Evolutionary conservation across 2,888 invertebrate species (phyloP), one percentile per base, ranked within the genome.

Genomic region (Gymnoscelis rufifasciata): DNA sequence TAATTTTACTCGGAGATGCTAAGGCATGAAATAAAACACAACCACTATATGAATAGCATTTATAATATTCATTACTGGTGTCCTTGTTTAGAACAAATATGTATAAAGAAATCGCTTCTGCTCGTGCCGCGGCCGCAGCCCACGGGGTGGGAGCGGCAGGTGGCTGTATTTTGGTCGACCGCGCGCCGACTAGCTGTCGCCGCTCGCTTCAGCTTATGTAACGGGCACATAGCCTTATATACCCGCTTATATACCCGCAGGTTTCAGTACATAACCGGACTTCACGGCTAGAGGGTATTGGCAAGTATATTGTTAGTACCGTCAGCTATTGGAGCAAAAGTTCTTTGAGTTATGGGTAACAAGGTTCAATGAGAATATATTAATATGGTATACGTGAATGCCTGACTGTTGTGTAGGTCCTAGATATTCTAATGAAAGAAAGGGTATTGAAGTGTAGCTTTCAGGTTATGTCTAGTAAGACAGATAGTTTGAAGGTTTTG

Each of bases 141-240:
- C 37, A 59, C 62, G 64, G 73, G 74, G 74, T 67, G 72, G 71
- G 74, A 72, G 78, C 82, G 84, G 79, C 87, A 87, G 87, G 87
- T 87, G 87, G 78, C 77, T 74, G 83, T 79, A 84, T 86, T 86
- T 86, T 76, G 83, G 86, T 79, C 81, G 81, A 74, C 66, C 71
- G 74, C 71, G 73, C 77, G 73, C 77, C 78, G 74, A 68, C 74
- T 74, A 66, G 76, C 75, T 75, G 76, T 72, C 79, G 77, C 74
- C 56, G 56, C 28, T 52, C 74, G 66, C 64, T 74, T 71, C 74
- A 71, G 80, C 73, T 83, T 84, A 84, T 82, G 73, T 83, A 82
- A 78, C 74, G 47, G 60, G 60, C 59, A 77, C 68, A 72, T 67
- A 72, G 59, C 65, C 60, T 60, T 73, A 76, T 68, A 61, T 71